phyloP scores from a whole-genome alignment of 2,888 invertebrate species.

The Folsomia candida region DNA sequence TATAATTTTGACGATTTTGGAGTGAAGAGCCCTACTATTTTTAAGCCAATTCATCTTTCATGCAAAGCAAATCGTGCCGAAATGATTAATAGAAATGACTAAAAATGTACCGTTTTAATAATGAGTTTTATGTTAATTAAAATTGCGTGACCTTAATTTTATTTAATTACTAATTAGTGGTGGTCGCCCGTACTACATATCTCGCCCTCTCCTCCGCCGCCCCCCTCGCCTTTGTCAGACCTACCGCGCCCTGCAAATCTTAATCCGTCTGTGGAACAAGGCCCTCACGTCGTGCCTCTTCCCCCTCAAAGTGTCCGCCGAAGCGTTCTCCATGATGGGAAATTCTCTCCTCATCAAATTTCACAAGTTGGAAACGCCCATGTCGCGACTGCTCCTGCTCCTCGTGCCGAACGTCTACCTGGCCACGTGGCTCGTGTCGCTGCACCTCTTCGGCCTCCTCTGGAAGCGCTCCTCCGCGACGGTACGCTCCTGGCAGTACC shows the following conservation, averaged over 20 bases:
- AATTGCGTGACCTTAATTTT: no score
- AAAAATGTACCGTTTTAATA: no score
- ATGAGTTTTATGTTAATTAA: no score
- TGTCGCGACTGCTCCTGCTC: background rate
- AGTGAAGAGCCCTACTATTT: no score
- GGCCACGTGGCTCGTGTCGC: background rate
- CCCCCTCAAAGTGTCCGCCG: background rate
- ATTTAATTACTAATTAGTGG: background rate
- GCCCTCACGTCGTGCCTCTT: background rate
- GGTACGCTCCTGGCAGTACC: background rate
- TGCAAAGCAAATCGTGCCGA: no score
- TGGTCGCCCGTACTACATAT: background rate
- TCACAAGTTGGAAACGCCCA: background rate
- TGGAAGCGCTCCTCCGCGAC: background rate
- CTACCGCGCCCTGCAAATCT: constrained; percentile 1
- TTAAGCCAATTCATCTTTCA: no score
- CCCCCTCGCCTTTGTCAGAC: constrained; percentile 9
- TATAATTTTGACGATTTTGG: no score
- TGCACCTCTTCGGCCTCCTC: background rate
- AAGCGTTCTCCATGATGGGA: background rate
- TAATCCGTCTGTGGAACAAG: background rate
- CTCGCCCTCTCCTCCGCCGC: background rate
- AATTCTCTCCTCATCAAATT: background rate
- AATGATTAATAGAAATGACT: no score
- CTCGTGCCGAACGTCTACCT: background rate